phyloP scores from a whole-genome alignment of 2,113 vertebrate species.

The Alligator sinensis region DNA sequence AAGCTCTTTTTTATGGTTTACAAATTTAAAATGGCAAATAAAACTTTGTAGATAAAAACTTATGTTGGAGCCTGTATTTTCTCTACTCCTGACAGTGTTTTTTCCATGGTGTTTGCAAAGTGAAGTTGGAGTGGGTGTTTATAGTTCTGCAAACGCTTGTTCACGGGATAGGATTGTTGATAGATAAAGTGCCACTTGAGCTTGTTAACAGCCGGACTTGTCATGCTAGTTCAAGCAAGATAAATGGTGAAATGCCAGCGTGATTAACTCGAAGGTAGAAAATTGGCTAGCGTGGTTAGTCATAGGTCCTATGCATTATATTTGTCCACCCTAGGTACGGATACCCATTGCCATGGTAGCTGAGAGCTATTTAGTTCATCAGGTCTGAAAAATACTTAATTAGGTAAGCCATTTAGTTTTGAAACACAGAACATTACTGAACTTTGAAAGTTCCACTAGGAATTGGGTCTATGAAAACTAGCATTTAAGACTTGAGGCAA shows the following conservation, averaged over 20 bases:
- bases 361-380: background rate
- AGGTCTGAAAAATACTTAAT: background rate
- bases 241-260: slow-evolving; percentile 55
- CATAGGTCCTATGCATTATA: background rate
- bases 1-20: slow-evolving; percentile 73
- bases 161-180: slow-evolving; percentile 65
- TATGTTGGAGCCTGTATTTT: slow-evolving; percentile 60
- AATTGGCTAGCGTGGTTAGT: slow-evolving; percentile 54
- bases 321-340: background rate
- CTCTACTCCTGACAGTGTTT: slow-evolving; percentile 43
- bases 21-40: slow-evolving; percentile 71
- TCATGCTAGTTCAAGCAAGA: slow-evolving; percentile 56
- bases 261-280: slow-evolving; percentile 58
- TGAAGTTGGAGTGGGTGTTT: slow-evolving; percentile 70
- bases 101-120: slow-evolving; percentile 52
- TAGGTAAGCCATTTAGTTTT: background rate
- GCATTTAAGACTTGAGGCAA: slow-evolving; percentile 41
- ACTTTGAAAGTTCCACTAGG: background rate
- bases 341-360: background rate
- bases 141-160: slow-evolving; percentile 64
- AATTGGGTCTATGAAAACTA: slow-evolving; percentile 7
- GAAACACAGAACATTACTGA: background rate
- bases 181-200: slow-evolving; percentile 75
- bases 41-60: slow-evolving; percentile 71
- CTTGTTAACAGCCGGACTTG: slow-evolving; percentile 68